Base-by-base conservation (phyloP, 2,888 invertebrate species). In the Spatulosminthurus flaviceps region DNA sequence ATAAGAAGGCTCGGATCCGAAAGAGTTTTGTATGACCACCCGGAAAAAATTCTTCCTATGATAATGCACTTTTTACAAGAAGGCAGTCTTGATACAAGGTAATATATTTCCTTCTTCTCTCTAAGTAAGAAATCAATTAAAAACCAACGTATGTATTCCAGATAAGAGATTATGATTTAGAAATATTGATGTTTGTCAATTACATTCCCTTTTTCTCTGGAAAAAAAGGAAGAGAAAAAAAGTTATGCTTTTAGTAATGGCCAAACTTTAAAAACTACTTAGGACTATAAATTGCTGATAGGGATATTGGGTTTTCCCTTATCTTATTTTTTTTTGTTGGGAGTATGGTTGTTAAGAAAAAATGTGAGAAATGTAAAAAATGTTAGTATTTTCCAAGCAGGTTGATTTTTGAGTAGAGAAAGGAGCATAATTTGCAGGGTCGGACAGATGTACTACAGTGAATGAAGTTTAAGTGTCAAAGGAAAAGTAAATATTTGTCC, bases 1-100 rank as follows among this genome's bases (percentile, higher is more conserved):
- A 92, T 93, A 69, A 92, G 92, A 86, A 91, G 92, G 79, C 89
- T 93, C 84, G 95, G 96, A 5, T 90, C 93, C 0, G 92, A 93
- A 26, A 92, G 41, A 92, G 95, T 86, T 90, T 91, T 73, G 0
- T 90, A 92, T 72, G 97, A 97, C 80, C 90, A 92, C 51, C 91
- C 94, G 70, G 93, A 95, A 86, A 92, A 93, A 85, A 89, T 97
- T 79, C 89, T 98, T 77, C 90, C 92, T 41, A 92, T 94, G 0
- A 93, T 93, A 0, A 95, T 96, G 0, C 94, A 94, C 87, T 91
- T 96, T 82, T 88, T 96, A 9, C 92, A 92, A 29, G 97, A 98
- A 87, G 95, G 95, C 24, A 93, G 93, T 87, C 91, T 95, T 29
- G 95, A 96, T 83, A 93, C 96, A 0, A 92, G 96, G 92, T 92